Evolutionary conservation across 2,113 vertebrate species (phyloP), one percentile per base, ranked within the genome.

Genomic region (Dicerorhinus sumatrensis): DNA sequence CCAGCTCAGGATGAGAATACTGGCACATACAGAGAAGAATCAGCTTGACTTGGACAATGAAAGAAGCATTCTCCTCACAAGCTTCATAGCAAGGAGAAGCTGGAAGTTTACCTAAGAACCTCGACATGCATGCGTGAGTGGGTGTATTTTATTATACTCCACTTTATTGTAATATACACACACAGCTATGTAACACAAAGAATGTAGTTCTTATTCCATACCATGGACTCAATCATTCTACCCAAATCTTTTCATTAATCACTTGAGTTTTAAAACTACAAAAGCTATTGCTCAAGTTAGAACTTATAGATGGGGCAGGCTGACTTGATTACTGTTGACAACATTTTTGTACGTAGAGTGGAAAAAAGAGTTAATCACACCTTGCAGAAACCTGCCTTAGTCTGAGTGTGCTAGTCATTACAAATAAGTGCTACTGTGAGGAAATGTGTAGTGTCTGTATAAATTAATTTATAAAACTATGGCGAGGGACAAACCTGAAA

Each of bases 391-490:
- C 20, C 54, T 70, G 46, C 73, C 36, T 65, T 65, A 42, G 42
- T 42, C 67, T 62, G 5, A 39, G n/a, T 70, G 23, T 76, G 51
- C 48, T 73, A 21, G n/a, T 94, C 42, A 75, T 73, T 63, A 89
- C 56, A 63, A 73, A 51, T 39, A 42, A 63, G 27, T 46, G 42
- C 58, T 62, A 36, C 16, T 73, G 16, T 54, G 10, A 76, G 48
- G 65, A 58, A 85, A 69, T 89, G 3, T 17, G 8, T 27, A 85
- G 56, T 76, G 25, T 16, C 36, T 63, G 8, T 56, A 82, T 77
- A n/a, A 89, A 86, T 36, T 82, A 29, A 89, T 92, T 73, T 79
- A 89, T 33, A 82, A 92, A 70, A 84, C 54, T 20, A 90, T 27
- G 17, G 80, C 25, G 20, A 96, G 29, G 29, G 60, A 72, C n/a